Percentiles rank a stretch among this genome's conserved stretches.
Evolutionary conservation across 2,797 vertebrate genomes (phyloP).

Genomic region (Menidia menidia): DNA sequence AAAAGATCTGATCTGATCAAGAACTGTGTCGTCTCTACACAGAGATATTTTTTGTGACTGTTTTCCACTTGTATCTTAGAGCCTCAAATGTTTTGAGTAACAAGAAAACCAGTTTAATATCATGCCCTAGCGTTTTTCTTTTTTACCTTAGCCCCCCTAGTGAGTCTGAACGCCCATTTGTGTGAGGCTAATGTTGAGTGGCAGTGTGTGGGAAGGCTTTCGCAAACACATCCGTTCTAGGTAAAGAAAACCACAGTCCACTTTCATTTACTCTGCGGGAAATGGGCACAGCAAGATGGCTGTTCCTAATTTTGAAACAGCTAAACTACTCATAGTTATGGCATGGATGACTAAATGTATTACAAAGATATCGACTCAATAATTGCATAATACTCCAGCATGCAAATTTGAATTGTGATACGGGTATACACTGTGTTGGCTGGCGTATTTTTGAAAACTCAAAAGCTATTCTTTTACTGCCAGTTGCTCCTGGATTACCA

Average conservation of each 20-base stretch:
- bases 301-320: not conserved
- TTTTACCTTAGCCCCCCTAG: slow-evolving; percentile 27
- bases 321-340: not conserved
- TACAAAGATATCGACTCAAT: not conserved
- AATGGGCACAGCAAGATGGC: slow-evolving; percentile 5
- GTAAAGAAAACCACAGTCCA: slow-evolving; percentile 11
- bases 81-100: not conserved
- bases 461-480: slow-evolving; percentile 70
- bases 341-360: slow-evolving; percentile 18
- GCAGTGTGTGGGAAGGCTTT: slow-evolving; percentile 25
- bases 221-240: slow-evolving; percentile 14
- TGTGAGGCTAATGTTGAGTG: slow-evolving; percentile 22
- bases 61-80: not conserved
- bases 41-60: not conserved
- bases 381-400: slow-evolving; percentile 17
- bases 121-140: not conserved
- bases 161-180: slow-evolving; percentile 33
- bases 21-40: not conserved
- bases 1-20: not conserved
- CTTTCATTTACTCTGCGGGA: slow-evolving; percentile 21
- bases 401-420: slow-evolving; percentile 34
- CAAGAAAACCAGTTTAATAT: not conserved
- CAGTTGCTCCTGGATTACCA: slow-evolving; percentile 71
- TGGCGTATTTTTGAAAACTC: slow-evolving; percentile 55
- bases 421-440: slow-evolving; percentile 41